phyloP scores from a whole-genome alignment of 1,140 invertebrate species.

The Drosophila lacertosa region DNA sequence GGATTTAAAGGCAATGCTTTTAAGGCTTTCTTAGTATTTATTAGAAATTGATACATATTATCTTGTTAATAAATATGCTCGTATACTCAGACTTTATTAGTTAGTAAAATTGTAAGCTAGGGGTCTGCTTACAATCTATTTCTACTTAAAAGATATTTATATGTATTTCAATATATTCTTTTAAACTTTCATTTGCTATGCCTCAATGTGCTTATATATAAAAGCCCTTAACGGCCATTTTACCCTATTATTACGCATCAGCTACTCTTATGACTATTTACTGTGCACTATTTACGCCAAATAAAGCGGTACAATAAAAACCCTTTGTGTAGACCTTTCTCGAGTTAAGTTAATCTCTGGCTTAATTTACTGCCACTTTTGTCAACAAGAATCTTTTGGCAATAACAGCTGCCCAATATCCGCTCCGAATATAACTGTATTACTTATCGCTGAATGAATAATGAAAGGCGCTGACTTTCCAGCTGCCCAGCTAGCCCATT shows the following conservation, averaged over 20 bases:
- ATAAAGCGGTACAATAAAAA: background rate
- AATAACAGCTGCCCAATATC: slow-evolving; percentile 26
- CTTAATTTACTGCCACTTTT: slow-evolving; percentile 32
- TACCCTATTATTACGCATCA: background rate
- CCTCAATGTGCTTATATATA: background rate
- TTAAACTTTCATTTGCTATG: no score
- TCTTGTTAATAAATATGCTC: no score
- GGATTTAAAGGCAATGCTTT: no score
- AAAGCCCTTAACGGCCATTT: background rate
- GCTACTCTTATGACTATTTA: background rate
- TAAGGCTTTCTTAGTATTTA: no score
- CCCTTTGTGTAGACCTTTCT: slow-evolving; percentile 1
- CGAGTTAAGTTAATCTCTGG: background rate
- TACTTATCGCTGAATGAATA: slow-evolving; percentile 19
- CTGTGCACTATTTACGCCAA: background rate
- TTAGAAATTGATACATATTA: no score
- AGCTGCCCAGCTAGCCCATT: slow-evolving; percentile 41
- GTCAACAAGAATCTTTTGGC: slow-evolving; percentile 2
- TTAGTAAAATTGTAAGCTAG: no score
- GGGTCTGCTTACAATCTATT: no score
- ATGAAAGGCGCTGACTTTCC: slow-evolving; percentile 12
- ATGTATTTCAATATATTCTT: no score
- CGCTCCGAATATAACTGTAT: slow-evolving; percentile 1
- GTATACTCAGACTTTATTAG: no score
- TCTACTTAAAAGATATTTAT: no score